Evolutionary conservation across 2,797 vertebrate genomes (phyloP), one percentile per base, ranked within the genome.

Genomic region (Sphaeramia orbicularis): DNA sequence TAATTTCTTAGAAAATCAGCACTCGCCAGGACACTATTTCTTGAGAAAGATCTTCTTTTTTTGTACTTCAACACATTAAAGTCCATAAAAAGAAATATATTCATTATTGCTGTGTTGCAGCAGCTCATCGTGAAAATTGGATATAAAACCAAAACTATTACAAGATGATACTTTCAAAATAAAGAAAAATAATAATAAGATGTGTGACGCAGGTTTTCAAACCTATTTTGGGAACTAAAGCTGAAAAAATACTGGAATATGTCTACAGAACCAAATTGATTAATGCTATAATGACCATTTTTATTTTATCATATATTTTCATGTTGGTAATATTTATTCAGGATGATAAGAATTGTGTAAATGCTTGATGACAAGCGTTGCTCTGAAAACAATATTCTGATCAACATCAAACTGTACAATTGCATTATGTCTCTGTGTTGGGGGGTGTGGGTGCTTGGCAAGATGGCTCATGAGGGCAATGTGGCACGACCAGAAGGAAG

Each of bases 401-500:
- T 76, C 71, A 48, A 45, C 49, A 49, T 71, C 52, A 71, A 80
- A 81, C 74, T 74, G 68, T 65, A 68, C 47, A 56, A 52, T 71
- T 32, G 62, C 45, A 62, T 77, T 58, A 70, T 61, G 77, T 70
- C 63, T 73, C 14, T 11, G 71, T 59, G 38, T 27, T 37, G 24
- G 49, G 35, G 43, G 32, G 18, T 11, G 51, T 7, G 59, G 71
- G 76, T 70, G 55, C 24, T 5, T 83, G 87, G 90, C 89, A 90
- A 88, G 81, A 73, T 38, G 73, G 76, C 75, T 84, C 83, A 78
- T 65, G 69, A 79, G 83, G 86, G 81, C 75, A 86, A 87, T 78
- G 77, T 78, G 82, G 84, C 76, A 85, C 67, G 67, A 76, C 77
- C 84, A 69, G 80, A 75, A 83, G 88, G 84, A 85, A 75, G 81